Percentiles rank a stretch among this genome's conserved stretches.
phyloP scores from a whole-genome alignment of 2,113 vertebrate genomes.

The Cyprinodon tularosa region DNA sequence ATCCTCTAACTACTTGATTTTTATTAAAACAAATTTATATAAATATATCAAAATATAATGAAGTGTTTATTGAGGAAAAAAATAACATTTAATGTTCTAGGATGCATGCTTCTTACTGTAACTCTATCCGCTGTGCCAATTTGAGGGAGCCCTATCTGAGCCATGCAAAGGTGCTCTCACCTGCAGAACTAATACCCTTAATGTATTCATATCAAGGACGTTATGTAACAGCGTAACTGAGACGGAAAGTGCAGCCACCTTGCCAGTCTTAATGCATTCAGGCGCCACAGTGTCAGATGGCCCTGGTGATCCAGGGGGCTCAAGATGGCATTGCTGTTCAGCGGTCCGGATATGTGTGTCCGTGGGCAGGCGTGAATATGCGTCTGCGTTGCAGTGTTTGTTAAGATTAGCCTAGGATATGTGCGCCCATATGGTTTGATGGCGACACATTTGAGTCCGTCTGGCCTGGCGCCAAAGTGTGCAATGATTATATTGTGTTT shows the following conservation, averaged over 20 bases:
- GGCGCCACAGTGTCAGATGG: constrained; percentile 59
- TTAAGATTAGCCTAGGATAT: constrained; percentile 52
- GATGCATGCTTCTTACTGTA: constrained; percentile 5
- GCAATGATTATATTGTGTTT: constrained; percentile 24
- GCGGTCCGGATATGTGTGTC: constrained; percentile 51
- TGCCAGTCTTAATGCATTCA: constrained; percentile 61
- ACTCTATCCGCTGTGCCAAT: constrained; percentile 24
- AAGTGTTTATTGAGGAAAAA: too few species aligned
- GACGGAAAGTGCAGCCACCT: constrained; percentile 56
- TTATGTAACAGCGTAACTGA: constrained; percentile 60
- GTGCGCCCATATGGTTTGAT: constrained; percentile 71
- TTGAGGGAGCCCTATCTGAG: neutral
- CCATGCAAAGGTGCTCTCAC: constrained; percentile 37
- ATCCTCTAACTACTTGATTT: neutral
- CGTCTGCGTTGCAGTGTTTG: constrained; percentile 45
- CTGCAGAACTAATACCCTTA: constrained; percentile 45
- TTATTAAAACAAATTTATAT: neutral
- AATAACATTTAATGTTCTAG: neutral
- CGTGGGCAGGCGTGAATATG: constrained; percentile 31
- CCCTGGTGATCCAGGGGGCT: constrained; percentile 49
- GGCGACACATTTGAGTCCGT: constrained; percentile 55
- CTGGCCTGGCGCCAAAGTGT: constrained; percentile 54
- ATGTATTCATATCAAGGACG: constrained; percentile 51
- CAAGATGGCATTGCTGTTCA: constrained; percentile 65
- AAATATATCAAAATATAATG: neutral